Evolutionary conservation across 2,888 invertebrate genomes (phyloP).

Genomic region (Phortica magna): DNA sequence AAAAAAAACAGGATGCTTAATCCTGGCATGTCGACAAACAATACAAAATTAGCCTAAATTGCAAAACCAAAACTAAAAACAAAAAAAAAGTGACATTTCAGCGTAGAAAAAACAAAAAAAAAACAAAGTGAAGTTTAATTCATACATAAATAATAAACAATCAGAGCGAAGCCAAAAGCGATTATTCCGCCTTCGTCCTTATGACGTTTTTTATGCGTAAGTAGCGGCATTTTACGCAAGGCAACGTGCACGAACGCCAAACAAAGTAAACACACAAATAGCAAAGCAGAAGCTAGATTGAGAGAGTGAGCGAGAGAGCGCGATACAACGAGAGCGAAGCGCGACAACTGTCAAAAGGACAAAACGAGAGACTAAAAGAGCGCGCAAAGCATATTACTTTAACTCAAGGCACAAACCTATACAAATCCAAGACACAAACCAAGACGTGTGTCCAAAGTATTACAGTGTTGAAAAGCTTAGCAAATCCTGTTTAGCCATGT

Average conservation of each 20-base stretch:
- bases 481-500: slow-evolving; percentile 74
- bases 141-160: slow-evolving; percentile 11
- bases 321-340: slow-evolving; percentile 22
- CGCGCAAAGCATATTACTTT: slow-evolving; percentile 44
- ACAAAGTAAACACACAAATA: not conserved
- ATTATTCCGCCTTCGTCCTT: not conserved
- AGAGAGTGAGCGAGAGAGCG: slow-evolving; percentile 19
- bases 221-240: not conserved
- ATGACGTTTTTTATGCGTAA: not conserved
- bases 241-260: not conserved
- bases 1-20: no score
- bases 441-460: not conserved
- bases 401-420: slow-evolving; percentile 23
- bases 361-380: slow-evolving; percentile 32
- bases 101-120: not conserved
- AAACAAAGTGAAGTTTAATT: not conserved
- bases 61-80: not conserved
- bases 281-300: not conserved
- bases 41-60: not conserved
- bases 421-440: not conserved
- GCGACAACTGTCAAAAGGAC: not conserved
- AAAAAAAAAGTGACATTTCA: not conserved
- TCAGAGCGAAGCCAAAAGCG: not conserved
- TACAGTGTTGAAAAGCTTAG: not conserved
- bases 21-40: not conserved